Evolutionary conservation across 2,888 invertebrate genomes (phyloP), one percentile per base, ranked within the genome.

Genomic region (Lasius fuliginosus): DNA sequence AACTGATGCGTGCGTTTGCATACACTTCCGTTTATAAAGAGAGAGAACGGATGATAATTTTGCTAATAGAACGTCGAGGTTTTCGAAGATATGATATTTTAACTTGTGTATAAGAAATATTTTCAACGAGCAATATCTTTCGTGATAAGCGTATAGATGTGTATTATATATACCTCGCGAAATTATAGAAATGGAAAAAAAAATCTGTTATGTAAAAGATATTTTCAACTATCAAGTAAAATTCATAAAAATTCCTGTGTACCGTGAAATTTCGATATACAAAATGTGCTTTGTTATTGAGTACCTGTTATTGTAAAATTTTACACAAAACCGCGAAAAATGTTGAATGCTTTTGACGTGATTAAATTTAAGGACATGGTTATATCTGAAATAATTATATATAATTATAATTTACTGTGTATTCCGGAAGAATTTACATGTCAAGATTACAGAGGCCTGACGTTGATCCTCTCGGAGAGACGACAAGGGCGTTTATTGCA

Each of bases 401-500:
- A n/a, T 68, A 77, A 77, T 77, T 56, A 58, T 58, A 68, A 77
- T 77, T 77, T 68, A 77, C 40, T 56, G 68, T 53, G n/a, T 53
- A 53, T 42, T 77, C 40, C 40, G 42, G 30, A 77, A 77, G 33
- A 77, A 77, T 77, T 53, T 77, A 77, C 65, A 65, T 33, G 68
- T 56, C 56, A 56, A 68, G 58, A 77, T 68, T 68, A 77, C 68
- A 56, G 56, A 77, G 40, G 53, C 1, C 64, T 77, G 49, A 69
- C 67, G 83, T 77, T 58, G 60, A 81, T 84, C 67, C 68, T 64
- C 53, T 30, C 40, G 75, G 23, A 73, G 36, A n/a, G 65, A 82
- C 75, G 75, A 82, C 76, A 53, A 40, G 75, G 40, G 65, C 69
- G 46, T 64, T 68, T 83, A 77, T 77, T 77, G 77, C 56, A 30